Conservation (phyloP, 2,113 vertebrate genomes). For the Myiozetetes cayanensis region DNA sequence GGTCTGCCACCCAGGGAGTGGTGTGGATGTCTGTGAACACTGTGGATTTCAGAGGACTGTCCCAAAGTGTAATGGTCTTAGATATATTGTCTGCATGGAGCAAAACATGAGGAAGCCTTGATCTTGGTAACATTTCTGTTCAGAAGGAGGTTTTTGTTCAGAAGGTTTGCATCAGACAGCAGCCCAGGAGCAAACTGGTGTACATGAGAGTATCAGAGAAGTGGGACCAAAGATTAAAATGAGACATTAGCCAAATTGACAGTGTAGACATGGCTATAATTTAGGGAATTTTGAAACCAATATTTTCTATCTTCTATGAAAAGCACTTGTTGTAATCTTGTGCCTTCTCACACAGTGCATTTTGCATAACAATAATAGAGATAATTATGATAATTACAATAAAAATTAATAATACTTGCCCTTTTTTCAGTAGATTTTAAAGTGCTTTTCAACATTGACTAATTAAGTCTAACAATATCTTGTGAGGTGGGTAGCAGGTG, state of each 20-base stretch:
- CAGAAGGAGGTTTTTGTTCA: not conserved
- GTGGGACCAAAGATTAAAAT: not conserved
- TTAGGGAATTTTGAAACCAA: not conserved
- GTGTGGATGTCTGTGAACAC: accelerated
- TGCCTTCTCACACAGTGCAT: conserved; percentile 9
- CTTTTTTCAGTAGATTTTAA: conserved; percentile 33
- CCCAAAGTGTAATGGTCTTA: not conserved
- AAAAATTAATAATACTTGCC: conserved; percentile 57
- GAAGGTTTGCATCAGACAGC: not conserved
- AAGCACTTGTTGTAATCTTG: not conserved
- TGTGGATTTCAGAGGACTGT: not conserved
- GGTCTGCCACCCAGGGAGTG: not conserved
- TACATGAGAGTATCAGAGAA: not conserved
- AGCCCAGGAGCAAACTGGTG: not conserved
- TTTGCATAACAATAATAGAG: conserved; percentile 18
- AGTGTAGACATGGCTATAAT: not conserved
- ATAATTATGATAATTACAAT: conserved; percentile 54
- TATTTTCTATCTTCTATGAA: conserved; percentile 5
- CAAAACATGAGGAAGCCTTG: not conserved
- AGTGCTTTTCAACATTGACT: conserved; percentile 45
- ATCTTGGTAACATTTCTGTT: not conserved
- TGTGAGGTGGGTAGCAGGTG: conserved; percentile 38
- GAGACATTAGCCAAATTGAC: not conserved
- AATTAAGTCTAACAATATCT: conserved; percentile 43
- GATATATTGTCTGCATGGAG: not conserved